Base-by-base conservation (phyloP, 2,113 vertebrate genomes). In the Syngnathoides biaculeatus region DNA sequence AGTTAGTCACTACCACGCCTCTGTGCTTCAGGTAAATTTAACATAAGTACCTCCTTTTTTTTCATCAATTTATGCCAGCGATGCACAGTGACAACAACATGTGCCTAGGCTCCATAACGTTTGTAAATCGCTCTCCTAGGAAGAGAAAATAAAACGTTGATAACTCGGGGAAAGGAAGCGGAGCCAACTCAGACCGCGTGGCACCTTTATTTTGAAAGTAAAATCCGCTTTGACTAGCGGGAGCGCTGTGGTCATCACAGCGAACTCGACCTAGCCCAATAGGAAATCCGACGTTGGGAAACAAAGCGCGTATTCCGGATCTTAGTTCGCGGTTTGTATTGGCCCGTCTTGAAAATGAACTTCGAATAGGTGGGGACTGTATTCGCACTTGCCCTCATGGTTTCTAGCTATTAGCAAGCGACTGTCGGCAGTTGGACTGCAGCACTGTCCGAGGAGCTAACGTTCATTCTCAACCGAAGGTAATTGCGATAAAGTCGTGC, bases 201-300 rank as follows among this genome's bases (percentile, higher is more conserved):
- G 19, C 20, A 64, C 52, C 53, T 64, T 81, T 83, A 80, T 83
- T 87, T 69, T 85, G 79, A 87, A 79, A 20, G 40, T 42, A 4
- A 7, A 8, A 0, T 15, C 2, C 8, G 0, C 19, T 20, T 30
- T 26, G 12, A 4, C 24, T 27, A 5, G 55, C 7, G 14, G 26
- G 55, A 27, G 14, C 14, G 26, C 15, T 15, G 55, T 56, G 14
- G 27, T 30, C 26, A 57, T 30, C 17, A 14, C 55, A 5, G 19
- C 38, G 11, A 24, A 39, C 58, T 24, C 59, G 38, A 40, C 39
- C 9, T n/a, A 13, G 4, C 5, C 30, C n/a, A 26, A n/a, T n/a
- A n/a, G n/a, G n/a, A 43, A 61, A 62, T 24, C 39, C 26, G n/a
- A 43, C 38, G 39, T 19, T 26, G 30, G 39, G 26, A 57, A 3